Base-by-base conservation (phyloP, 2,113 vertebrate genomes). In the Tor tambroides region DNA sequence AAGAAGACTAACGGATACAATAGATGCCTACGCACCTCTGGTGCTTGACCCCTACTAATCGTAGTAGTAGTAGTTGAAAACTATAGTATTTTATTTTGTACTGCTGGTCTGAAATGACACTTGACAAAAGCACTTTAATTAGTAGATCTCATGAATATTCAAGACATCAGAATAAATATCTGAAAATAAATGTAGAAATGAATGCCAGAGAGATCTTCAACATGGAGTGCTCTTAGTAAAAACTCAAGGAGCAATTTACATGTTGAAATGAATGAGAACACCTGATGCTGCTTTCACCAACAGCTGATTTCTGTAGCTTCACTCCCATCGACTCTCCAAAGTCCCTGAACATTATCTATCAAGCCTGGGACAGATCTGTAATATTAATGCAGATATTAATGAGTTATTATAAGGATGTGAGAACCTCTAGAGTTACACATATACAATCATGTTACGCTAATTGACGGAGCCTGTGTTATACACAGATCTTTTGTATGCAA, bases 81-180 rank as follows among this genome's bases (percentile, higher is more conserved):
- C 2, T 4, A 23, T 11, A 41, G 19, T 38, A 23, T n/a, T 41
- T 23, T 8, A 75, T 4, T 15, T 46, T 76, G 41, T 76, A 14
- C 12, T 2, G 14, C 74, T 17, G n/a, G 46, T 17, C 41, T 28
- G 1, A 46, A 49, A 76, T 76, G 14, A 46, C 23, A 26, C n/a
- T 76, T 49, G 35, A 72, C 32, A 38, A 72, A 71, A 38, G 1
- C 5, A 8, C 12, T 46, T 76, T 76, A 76, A 76, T 76, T 28
- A 28, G 74, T 76, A 46, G 14, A n/a, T 41, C 38, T 41, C 71
- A 74, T 76, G 41, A 76, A 76, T 76, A 76, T 76, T 76, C n/a
- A 76, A 49, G 6, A 28, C 74, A 67, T 61, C 12, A 30, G 38
- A 82, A 65, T 46, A 28, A 21, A 76, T 46, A 49, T 76, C n/a